A percentile compares a stretch with the other conserved stretches of the same genome.
These are phyloP conservation scores for Macrophya annulata DNA, from an alignment of 2,888 invertebrate species.

Conservation along the genomic window DNA sequence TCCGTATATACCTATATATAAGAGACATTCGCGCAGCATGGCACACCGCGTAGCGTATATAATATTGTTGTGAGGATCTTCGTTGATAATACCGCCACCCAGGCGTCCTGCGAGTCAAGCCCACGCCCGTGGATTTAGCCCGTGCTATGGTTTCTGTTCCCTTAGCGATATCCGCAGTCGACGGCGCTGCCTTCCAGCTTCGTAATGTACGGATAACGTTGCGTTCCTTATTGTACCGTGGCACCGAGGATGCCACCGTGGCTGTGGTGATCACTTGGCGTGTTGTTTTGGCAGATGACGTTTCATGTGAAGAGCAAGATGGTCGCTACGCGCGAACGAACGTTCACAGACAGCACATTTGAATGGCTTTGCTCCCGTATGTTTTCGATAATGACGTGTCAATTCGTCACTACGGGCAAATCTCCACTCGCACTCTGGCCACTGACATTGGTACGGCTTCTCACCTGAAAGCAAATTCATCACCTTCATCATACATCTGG, in stretches of 20 bases:
- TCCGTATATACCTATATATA: background rate
- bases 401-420: conserved; percentile 98
- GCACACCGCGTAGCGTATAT: background rate
- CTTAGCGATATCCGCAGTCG: background rate
- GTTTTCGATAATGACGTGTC: conserved; percentile 97
- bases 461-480: conserved; percentile 87
- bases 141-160: background rate
- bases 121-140: conserved; percentile 2
- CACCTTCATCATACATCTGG: conserved; percentile 6
- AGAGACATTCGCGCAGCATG: background rate
- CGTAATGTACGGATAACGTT: background rate
- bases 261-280: conserved; percentile 83
- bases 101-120: background rate
- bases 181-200: background rate
- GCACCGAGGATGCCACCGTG: conserved; percentile 3
- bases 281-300: conserved; percentile 94
- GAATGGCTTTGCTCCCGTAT: conserved; percentile 98
- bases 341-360: conserved; percentile 97
- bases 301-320: conserved; percentile 98
- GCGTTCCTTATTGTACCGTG: background rate
- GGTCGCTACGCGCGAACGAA: conserved; percentile 97
- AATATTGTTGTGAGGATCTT: background rate
- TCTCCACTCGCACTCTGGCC: conserved; percentile 99
- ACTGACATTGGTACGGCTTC: conserved; percentile 98
- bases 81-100: background rate